A percentile compares a stretch with the other conserved stretches of the same genome.
phyloP scores from a whole-genome alignment of 2,888 invertebrate genomes.

The Epinotia nisella region DNA sequence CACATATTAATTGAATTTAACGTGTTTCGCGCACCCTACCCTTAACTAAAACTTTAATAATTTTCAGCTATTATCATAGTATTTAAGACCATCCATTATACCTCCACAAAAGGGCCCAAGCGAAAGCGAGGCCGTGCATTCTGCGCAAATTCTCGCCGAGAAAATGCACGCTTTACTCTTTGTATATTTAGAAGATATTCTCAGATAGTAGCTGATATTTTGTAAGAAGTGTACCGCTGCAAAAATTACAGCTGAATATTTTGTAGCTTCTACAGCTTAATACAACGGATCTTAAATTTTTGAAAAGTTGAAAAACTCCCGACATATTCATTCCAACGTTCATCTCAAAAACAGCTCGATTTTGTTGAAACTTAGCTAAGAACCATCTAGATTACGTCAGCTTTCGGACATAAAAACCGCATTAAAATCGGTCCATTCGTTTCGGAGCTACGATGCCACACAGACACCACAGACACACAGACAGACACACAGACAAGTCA shows the following conservation, averaged over 20 bases:
- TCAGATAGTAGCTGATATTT: neutral
- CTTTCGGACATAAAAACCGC: too few species aligned
- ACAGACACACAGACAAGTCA: too few species aligned
- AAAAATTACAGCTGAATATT: neutral
- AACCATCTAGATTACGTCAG: too few species aligned
- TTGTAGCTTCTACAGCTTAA: neutral
- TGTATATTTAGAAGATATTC: conserved; percentile 8
- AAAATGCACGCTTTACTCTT: conserved; percentile 15
- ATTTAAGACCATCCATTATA: conserved; percentile 14
- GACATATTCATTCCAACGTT: too few species aligned
- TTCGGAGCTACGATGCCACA: too few species aligned
- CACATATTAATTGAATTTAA: too few species aligned
- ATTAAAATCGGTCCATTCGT: too few species aligned
- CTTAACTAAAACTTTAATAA: neutral
- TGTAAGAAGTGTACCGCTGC: neutral
- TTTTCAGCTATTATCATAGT: conserved; percentile 6
- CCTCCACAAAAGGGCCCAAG: conserved; percentile 8
- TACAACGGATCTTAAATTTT: neutral
- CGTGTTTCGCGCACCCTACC: neutral
- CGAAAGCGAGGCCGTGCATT: neutral
- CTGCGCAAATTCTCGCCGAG: conserved; percentile 1
- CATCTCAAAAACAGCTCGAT: too few species aligned
- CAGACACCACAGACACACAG: too few species aligned
- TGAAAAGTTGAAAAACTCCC: too few species aligned
- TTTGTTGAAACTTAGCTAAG: too few species aligned